Conservation (phyloP, 2,888 invertebrate genomes). For the Cantharis rustica region DNA sequence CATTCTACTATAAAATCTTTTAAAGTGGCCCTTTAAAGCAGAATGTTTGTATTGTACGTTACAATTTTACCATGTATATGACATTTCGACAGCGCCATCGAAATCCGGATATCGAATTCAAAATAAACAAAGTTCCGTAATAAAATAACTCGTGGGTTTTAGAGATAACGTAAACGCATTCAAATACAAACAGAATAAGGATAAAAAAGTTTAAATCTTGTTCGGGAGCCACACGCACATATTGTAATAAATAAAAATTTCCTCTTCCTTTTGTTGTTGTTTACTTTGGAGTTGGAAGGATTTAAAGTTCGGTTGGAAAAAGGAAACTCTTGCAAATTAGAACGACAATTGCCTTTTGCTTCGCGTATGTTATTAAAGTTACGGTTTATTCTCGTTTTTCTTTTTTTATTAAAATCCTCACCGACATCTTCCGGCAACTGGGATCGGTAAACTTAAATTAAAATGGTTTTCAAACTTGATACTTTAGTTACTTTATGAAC, state of each 20-base stretch:
- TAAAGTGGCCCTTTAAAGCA: not conserved
- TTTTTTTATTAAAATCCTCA: not conserved
- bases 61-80: slow-evolving; percentile 16
- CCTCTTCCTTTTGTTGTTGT: not conserved
- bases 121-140: slow-evolving; percentile 17
- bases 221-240: not conserved
- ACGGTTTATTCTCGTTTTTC: not conserved
- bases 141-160: slow-evolving; percentile 18
- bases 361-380: not conserved
- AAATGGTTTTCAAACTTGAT: not conserved
- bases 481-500: not conserved
- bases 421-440: not conserved
- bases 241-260: not conserved
- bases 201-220: not conserved
- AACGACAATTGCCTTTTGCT: not conserved
- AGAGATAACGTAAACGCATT: slow-evolving; percentile 17
- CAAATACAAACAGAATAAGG: slow-evolving; percentile 5
- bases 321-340: not conserved
- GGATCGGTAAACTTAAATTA: not conserved
- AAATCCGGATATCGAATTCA: slow-evolving; percentile 17
- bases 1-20: not conserved
- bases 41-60: slow-evolving; percentile 3
- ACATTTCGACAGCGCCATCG: slow-evolving; percentile 15
- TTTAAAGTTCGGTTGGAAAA: not conserved
- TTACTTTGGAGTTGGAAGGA: not conserved